Base-by-base conservation (phyloP, 2,113 vertebrate species). In the Pardalotus punctatus region DNA sequence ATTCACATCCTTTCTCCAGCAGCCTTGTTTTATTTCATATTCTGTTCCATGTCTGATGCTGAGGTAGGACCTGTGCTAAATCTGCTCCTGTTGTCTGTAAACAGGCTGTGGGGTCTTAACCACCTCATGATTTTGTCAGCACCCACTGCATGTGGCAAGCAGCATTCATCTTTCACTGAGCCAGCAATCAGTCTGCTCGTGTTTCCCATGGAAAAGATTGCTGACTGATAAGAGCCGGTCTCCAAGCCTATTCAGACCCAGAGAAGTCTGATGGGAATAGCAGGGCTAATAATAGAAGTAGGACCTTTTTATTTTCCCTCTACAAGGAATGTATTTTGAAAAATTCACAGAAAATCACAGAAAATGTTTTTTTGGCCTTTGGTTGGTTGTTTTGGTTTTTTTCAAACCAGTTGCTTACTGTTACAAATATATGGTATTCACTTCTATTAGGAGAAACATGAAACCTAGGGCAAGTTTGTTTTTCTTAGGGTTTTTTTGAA, bases 101-200 rank as follows among this genome's bases (percentile, higher is more conserved):
- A 61, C 74, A 94, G 86, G 35, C n/a, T 76, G 57, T 48, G 61
- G 65, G 17, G 22, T 57, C 81, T 65, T 47, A 74, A 61, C 15
- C 45, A 79, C 48, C 27, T 69, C 28, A 9, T 72, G 73, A 64
- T 65, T 89, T 88, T 85, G 61, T 81, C 73, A 60, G 54, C 0
- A 0, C 36, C 40, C 0, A 0, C 45, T 0, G 0, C 28, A 7
- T 6, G 20, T 70, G 42, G 82, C 66, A 72, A 88, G 62, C 61
- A 69, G 31, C 65, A 57, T 89, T 67, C 51, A 19, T 76, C 72
- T 61, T 74, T 38, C n/a, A 40, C 61, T 31, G 67, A 92, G 65
- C 40, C 25, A 56, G 61, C 48, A 42, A 53, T 83, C 83, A 28
- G 48, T 17, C 33, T 65, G 48, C 35, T 24, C 1, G 25, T 20